phyloP scores from a whole-genome alignment of 2,888 invertebrate species.

The Panorpa germanica region DNA sequence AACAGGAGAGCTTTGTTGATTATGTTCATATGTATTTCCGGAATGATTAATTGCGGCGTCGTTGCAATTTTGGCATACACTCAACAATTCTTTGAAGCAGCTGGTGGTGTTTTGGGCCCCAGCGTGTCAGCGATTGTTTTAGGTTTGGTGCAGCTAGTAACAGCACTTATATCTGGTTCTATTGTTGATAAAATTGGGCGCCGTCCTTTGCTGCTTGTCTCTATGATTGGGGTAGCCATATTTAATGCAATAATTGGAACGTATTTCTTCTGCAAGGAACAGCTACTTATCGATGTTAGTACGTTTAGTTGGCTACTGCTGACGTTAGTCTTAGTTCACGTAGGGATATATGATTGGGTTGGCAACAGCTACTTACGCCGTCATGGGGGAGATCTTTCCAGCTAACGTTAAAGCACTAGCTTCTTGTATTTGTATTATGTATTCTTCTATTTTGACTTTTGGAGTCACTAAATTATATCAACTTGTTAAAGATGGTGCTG shows the following conservation, averaged over 20 bases:
- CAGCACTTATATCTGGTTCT: constrained; percentile 33
- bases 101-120: constrained; percentile 27
- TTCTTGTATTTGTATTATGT: constrained; percentile 38
- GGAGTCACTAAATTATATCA: constrained; percentile 37
- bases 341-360: constrained; percentile 40
- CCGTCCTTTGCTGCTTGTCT: constrained; percentile 36
- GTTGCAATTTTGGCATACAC: constrained; percentile 37
- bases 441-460: constrained; percentile 36
- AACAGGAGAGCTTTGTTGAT: constrained; percentile 37
- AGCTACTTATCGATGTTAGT: constrained; percentile 25
- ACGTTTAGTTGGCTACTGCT: constrained; percentile 34
- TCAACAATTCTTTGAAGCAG: constrained; percentile 38
- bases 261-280: constrained; percentile 34
- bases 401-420: constrained; percentile 41
- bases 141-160: constrained; percentile 31
- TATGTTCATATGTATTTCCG: constrained; percentile 35
- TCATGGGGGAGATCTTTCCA: constrained; percentile 43
- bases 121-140: constrained; percentile 31
- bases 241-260: constrained; percentile 31
- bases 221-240: constrained; percentile 32
- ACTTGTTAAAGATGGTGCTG: constrained; percentile 29
- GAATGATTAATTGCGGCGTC: constrained; percentile 39
- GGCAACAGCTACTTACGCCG: constrained; percentile 40
- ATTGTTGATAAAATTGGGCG: constrained; percentile 41
- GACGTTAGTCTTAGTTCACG: constrained; percentile 35